Base-by-base conservation (phyloP, 2,113 vertebrate species). In the Brachypodius melanocephalos region DNA sequence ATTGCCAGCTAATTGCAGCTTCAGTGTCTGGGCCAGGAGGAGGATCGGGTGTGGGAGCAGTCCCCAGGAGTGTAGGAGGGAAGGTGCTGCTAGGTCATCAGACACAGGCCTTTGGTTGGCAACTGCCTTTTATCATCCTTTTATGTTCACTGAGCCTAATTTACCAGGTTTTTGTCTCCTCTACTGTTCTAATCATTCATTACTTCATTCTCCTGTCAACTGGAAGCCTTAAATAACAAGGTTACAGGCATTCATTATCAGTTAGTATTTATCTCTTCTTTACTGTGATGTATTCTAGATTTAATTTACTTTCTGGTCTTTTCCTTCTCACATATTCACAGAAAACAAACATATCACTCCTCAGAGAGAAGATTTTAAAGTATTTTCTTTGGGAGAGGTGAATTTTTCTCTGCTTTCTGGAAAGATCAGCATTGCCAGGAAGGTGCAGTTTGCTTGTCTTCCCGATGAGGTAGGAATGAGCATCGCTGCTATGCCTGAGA, bases 401-500 rank as follows among this genome's bases (percentile, higher is more conserved):
- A 34, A 4, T 49, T 89, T 92, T 91, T 79, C 29, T 74, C 34
- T 17, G 3, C 14, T 59, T 78, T 51, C 61, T 63, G 73, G 46
- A 38, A 86, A 89, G 75, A 54, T 20, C 6, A 16, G 5, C 46
- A 7, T 2, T 54, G 46, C 36, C 43, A 40, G 38, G 55, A 92
- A 67, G 32, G 28, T 0, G 0, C n/a, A 43, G 34, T 45, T 81
- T 83, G 14, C 29, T 49, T 55, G 31, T 79, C 24, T 36, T 54
- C 42, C 43, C 55, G n/a, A 36, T 2, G 7, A 15, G 51, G 59
- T 54, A 59, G 36, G 77, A 69, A 55, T 20, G 11, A 88, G 31
- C 20, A 20, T 24, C 4, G 4, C 22, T 66, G 8, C 46, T 38
- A 20, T 0, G 0, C 24, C 79, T 67, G 34, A 2, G 14, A 51